phyloP scores from a whole-genome alignment of 2,113 vertebrate species.

The Seriola dumerili region DNA sequence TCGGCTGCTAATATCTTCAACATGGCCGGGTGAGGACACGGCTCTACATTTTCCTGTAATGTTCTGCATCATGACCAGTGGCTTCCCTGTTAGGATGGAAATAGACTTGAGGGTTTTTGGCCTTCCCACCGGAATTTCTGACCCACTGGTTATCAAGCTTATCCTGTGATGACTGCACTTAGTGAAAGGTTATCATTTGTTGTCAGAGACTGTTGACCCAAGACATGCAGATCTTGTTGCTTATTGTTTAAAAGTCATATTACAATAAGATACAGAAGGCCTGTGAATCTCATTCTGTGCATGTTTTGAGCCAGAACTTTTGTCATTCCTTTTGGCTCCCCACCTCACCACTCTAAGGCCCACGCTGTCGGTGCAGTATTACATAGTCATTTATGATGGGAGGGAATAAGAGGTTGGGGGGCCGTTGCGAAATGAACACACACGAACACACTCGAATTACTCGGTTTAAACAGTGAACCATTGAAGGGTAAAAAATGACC shows the following conservation, averaged over 20 bases:
- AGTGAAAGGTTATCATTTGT: constrained; percentile 19
- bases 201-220: background rate
- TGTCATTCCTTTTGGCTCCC: constrained; percentile 20
- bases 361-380: constrained; percentile 7
- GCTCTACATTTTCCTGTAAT: background rate
- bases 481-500: constrained; percentile 79
- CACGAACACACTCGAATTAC: constrained; percentile 46
- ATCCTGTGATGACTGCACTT: background rate
- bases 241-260: background rate
- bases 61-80: background rate
- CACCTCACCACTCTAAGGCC: constrained; percentile 3
- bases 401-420: constrained; percentile 18
- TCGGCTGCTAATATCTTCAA: background rate
- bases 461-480: constrained; percentile 62
- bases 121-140: constrained; percentile 20
- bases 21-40: background rate
- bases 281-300: constrained; percentile 41
- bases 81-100: constrained; percentile 7
- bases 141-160: constrained; percentile 3
- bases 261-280: background rate
- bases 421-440: constrained; percentile 43
- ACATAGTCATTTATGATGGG: constrained; percentile 31
- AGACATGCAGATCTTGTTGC: background rate
- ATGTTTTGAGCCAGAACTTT: constrained; percentile 45
- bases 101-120: constrained; percentile 8